These are phyloP conservation scores for Agriopis aurantiaria DNA, from an alignment of 2,888 invertebrate genomes.

Conservation along the genomic window DNA sequence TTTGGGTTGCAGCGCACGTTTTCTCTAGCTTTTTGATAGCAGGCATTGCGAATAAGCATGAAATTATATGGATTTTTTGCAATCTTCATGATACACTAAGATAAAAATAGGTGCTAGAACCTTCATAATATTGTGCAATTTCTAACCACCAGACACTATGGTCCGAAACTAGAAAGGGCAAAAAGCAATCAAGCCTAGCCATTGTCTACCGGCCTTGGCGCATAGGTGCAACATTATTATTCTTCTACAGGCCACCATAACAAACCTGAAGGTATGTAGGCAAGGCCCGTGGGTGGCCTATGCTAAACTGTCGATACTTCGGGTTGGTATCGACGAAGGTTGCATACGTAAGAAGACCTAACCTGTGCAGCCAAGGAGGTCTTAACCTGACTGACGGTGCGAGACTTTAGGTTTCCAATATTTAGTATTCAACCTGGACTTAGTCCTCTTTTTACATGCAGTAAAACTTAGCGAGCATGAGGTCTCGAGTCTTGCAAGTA, in stretches of 20 bases:
- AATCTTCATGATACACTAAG: background rate
- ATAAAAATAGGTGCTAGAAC: background rate
- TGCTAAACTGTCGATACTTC: conserved; percentile 61
- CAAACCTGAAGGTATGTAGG: conserved; percentile 68
- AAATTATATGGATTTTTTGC: too few relatives aligned
- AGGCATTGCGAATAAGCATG: too few relatives aligned
- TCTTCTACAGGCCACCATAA: conserved; percentile 59
- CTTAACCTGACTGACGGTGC: conserved; percentile 27
- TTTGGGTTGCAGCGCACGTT: too few relatives aligned
- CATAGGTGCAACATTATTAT: conserved; percentile 72
- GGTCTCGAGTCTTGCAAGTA: conserved; percentile 15
- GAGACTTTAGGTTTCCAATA: conserved; percentile 21
- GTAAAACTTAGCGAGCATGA: conserved; percentile 21
- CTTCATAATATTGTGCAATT: conserved; percentile 32
- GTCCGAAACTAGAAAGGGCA: conserved; percentile 53
- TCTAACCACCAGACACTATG: conserved; percentile 29
- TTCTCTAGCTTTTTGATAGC: too few relatives aligned
- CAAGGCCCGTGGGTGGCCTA: conserved; percentile 70
- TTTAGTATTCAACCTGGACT: conserved; percentile 20
- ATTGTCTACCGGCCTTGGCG: conserved; percentile 69
- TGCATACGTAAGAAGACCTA: conserved; percentile 65
- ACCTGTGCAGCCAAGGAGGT: conserved; percentile 40
- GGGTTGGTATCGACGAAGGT: conserved; percentile 52
- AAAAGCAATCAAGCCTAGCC: conserved; percentile 70
- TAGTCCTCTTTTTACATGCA: conserved; percentile 8